Evolutionary conservation across 2,797 vertebrate genomes (phyloP), one percentile per base, ranked within the genome.

Genomic region (Poeciliopsis paucimaculata): DNA sequence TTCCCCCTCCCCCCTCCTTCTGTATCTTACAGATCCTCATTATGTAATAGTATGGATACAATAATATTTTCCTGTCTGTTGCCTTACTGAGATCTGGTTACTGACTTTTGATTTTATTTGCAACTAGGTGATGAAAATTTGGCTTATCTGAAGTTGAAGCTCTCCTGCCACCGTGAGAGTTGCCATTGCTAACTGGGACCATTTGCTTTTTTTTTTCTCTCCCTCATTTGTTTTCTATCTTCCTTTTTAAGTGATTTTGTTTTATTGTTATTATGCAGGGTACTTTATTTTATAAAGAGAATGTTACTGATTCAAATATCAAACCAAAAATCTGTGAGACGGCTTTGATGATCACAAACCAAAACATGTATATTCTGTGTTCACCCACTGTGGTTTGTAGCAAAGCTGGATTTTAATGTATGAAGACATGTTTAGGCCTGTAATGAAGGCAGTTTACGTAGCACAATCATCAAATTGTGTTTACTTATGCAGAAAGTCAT

Each of bases 131-230:
- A 72, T 68, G 43, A 68, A 92, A 81, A 93, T 89, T 86, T 86
- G 46, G 45, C 31, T 64, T 47, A 80, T 66, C 62, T 79, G 45
- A 87, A 84, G 84, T 79, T 78, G 31, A 86, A 76, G 86, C 91
- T 91, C 90, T 87, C 78, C 72, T 80, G 84, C 86, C 90, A 86
- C 88, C 77, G 77, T 36, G 62, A 82, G 53, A 28, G 49, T 73
- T 91, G 79, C 83, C 80, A 86, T 86, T 89, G 75, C 84, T 82
- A 86, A 73, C 78, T 83, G 95, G 95, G 96, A 96, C 95, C 95
- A 96, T 95, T 86, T 87, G 79, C 16, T 79, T 90, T 39, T 41
- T 41, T 41, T 9, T 41, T 41, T 9, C n/a, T n/a, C 3, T 36
- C 36, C 1, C 62, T 53, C 36, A 75, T 83, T 34, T 20, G 4